phyloP scores from a whole-genome alignment of 2,113 vertebrate genomes.

The Cariama cristata region DNA sequence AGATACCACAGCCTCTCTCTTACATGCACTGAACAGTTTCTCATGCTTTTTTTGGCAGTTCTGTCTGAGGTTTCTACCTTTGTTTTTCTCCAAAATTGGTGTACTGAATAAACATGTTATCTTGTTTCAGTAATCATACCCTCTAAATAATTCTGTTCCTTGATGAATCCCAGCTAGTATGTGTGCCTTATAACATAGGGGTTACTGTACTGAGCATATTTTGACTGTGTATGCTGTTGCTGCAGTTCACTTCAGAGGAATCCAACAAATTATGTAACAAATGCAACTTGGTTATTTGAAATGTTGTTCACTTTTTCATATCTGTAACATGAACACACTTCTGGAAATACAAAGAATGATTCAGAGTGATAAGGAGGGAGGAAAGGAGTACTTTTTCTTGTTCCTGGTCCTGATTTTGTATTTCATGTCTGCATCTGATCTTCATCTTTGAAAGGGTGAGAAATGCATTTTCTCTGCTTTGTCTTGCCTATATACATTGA shows the following conservation, averaged over 20 bases:
- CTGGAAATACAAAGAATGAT: background rate
- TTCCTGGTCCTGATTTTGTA: background rate
- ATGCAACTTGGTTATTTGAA: background rate
- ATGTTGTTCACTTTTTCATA: background rate
- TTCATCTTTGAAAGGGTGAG: background rate
- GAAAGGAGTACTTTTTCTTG: background rate
- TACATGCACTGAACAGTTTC: background rate
- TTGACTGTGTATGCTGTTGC: background rate
- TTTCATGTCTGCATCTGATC: background rate
- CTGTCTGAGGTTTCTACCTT: background rate
- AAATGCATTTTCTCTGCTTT: background rate
- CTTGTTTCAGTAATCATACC: background rate
- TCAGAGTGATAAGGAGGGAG: background rate
- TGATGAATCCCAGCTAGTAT: background rate
- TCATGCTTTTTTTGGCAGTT: background rate
- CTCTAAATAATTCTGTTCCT: background rate
- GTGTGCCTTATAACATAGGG: background rate
- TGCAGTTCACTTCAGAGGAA: background rate
- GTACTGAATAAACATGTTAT: background rate
- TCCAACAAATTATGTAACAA: background rate
- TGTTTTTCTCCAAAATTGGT: background rate
- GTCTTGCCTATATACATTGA: background rate
- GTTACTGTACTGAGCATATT: background rate
- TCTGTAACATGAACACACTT: fast-evolving
- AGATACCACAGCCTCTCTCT: background rate